Conservation (phyloP, 2,113 vertebrate species). For the Chinchilla lanigera region DNA sequence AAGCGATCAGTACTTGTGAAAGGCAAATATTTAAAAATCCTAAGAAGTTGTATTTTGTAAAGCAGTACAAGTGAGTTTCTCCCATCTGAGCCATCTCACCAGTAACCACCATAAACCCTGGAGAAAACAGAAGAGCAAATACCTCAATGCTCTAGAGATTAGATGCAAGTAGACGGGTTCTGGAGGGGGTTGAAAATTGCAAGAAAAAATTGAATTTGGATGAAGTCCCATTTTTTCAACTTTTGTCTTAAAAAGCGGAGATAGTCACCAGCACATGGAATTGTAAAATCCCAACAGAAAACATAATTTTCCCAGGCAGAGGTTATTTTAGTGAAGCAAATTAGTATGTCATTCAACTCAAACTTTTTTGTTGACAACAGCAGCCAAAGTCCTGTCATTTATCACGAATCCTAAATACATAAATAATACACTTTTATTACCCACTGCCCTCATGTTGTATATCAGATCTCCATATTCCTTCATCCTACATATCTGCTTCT, state of each 20-base stretch:
- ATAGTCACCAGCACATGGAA: background rate
- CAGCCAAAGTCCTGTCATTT: background rate
- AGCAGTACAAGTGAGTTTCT: background rate
- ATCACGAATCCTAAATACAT: background rate
- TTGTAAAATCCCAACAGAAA: background rate
- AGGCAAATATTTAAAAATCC: constrained; percentile 37
- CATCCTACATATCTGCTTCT: background rate
- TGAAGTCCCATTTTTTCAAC: background rate
- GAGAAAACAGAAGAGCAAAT: background rate
- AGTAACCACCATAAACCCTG: constrained; percentile 7
- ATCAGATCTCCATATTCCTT: background rate
- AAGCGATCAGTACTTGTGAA: constrained; percentile 25
- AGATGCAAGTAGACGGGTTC: background rate
- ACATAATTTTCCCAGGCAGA: background rate
- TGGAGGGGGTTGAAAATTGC: background rate
- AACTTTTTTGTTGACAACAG: background rate
- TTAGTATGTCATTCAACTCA: background rate
- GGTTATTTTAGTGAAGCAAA: background rate
- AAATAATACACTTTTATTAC: background rate
- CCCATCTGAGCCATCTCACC: background rate
- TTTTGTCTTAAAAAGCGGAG: background rate
- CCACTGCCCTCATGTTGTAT: background rate
- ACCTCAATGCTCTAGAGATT: background rate
- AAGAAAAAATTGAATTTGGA: background rate
- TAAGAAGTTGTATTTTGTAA: background rate